A percentile compares a stretch with the other conserved stretches of the same genome.
Conservation (phyloP, 2,888 invertebrate genomes). For the Terebella lapidaria region DNA sequence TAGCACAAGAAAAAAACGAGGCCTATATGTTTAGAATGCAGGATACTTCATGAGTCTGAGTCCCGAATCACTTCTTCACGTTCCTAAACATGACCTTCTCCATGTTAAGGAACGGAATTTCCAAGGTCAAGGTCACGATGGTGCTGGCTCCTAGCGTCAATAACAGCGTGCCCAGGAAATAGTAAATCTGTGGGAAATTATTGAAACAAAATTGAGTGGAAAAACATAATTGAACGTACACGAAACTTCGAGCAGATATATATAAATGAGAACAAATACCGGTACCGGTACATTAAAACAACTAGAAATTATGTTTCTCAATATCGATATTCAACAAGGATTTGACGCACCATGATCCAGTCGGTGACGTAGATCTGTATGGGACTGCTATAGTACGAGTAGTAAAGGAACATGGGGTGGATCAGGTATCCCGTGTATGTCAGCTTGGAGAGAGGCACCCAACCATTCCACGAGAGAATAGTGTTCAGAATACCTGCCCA, state of each 20-base stretch:
- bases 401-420: constrained; percentile 39
- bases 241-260: too few species aligned
- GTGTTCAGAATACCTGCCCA: constrained; percentile 68
- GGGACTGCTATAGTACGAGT: constrained; percentile 24
- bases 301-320: too few species aligned
- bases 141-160: not conserved
- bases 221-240: too few species aligned
- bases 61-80: not conserved
- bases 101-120: not conserved
- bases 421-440: constrained; percentile 88
- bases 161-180: not conserved
- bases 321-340: too few species aligned
- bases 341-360: not conserved
- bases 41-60: too few species aligned
- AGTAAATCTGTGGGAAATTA: not conserved
- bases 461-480: constrained; percentile 74
- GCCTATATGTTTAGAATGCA: too few species aligned
- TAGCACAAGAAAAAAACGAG: too few species aligned
- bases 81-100: constrained; percentile 1
- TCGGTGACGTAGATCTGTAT: not conserved
- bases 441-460: constrained; percentile 82
- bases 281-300: too few species aligned
- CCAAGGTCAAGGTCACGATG: not conserved
- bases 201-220: not conserved
- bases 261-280: too few species aligned